Percentiles rank a stretch among this genome's conserved stretches.
These are phyloP conservation scores for Agrotis puta DNA, from an alignment of 2,888 invertebrate genomes.

Conservation along the genomic window DNA sequence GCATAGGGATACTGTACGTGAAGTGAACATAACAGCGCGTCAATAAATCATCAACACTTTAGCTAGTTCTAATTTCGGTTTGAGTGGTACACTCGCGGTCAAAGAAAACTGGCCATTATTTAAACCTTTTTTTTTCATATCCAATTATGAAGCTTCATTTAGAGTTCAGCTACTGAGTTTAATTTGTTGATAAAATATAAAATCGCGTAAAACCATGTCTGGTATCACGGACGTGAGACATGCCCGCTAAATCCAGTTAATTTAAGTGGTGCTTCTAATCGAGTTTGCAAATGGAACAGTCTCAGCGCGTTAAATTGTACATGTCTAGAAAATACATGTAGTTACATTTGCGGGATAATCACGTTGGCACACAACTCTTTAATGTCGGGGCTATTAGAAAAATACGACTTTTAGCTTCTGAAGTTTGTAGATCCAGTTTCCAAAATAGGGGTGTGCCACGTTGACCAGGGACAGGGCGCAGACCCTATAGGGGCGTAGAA, in stretches of 20 bases:
- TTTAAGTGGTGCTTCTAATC: constrained; percentile 54
- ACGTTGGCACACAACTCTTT: constrained; percentile 20
- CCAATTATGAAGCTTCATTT: constrained; percentile 12
- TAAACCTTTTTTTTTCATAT: neutral
- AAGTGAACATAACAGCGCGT: neutral
- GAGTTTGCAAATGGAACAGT: constrained; percentile 52
- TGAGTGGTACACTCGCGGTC: neutral
- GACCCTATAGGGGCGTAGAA: no score
- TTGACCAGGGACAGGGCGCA: no score
- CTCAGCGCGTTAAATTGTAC: constrained; percentile 56
- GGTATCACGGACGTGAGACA: constrained; percentile 24
- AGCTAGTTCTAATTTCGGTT: neutral
- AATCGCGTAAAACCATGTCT: neutral
- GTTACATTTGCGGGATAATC: constrained; percentile 21
- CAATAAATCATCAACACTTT: constrained; percentile 1
- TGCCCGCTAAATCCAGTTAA: constrained; percentile 46
- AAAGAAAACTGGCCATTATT: neutral
- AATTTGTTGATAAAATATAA: neutral
- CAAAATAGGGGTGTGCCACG: no score
- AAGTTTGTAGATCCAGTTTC: neutral
- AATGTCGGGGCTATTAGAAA: neutral
- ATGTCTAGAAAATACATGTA: constrained; percentile 37
- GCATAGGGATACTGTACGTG: neutral
- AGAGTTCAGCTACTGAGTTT: no score
- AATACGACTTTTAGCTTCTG: neutral